Base-by-base conservation (phyloP, 1,140 invertebrate species). In the Hylaeus anthracinus region DNA sequence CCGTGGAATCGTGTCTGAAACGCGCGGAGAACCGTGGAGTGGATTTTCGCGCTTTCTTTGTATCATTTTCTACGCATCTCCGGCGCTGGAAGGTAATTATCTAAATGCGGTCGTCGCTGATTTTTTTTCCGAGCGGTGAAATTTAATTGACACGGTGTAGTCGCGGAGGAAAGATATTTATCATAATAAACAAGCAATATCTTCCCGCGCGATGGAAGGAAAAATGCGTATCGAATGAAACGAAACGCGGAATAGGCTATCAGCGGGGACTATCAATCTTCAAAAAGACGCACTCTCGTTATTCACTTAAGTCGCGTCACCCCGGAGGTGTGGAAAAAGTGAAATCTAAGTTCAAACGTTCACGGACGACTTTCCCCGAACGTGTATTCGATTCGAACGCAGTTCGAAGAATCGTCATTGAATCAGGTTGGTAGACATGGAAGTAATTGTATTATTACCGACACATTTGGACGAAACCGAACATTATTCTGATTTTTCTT, bases 291-390 rank as follows among this genome's bases (percentile, higher is more conserved):
- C 12, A 41, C 56, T 58, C 37, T 58, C 37, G 9, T 39, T 70
- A 70, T 55, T 55, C 67, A 41, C 26, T 41, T 26, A 41, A 12
- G 45, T 53, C 6, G 14, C 26, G 39, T 43, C 39, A 6, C 2
- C 51, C 10, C 3, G 53, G 1, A 3, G 26, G 2, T 2, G 12
- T 8, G 26, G 14, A 56, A 70, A 70, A 41, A 56, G 60, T 41
- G 60, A 63, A 63, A 63, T 9, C 60, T 41, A 63, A 63, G 60
- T 63, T 63, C 60, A 70, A 70, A 70, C 67, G 67, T 70, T 70
- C 67, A 70, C 51, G n/a, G 14, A 14, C 51, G 67, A 70, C 67
- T 70, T 70, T 70, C 67, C 67, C 51, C 14, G 67, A 2, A 39
- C 51, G 26, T 15, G n/a, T 70, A 39, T 70, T n/a, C 48, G 4